phyloP scores from a whole-genome alignment of 1,140 invertebrate genomes.

The Drosophila kikkawai region DNA sequence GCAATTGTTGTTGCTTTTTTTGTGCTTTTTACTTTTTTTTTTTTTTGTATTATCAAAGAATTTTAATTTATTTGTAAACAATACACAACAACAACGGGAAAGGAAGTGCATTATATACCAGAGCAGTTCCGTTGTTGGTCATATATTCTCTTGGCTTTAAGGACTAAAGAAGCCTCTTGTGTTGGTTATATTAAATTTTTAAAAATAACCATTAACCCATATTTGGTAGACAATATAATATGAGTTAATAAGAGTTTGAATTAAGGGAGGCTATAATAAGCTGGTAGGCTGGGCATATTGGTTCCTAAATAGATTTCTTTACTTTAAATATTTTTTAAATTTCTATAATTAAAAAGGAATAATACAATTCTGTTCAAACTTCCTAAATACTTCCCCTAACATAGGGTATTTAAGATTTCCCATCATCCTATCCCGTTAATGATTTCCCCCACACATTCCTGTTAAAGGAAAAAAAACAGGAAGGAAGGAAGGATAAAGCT shows the following conservation, averaged over 20 bases:
- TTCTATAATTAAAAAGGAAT: not conserved
- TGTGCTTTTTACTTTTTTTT: constrained; percentile 56
- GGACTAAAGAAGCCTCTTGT: not conserved
- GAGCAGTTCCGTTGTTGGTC: constrained; percentile 21
- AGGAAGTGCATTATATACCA: constrained; percentile 4
- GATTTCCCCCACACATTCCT: constrained; percentile 68
- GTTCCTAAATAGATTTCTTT: not conserved
- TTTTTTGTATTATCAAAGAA: constrained; percentile 77
- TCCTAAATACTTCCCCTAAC: no score
- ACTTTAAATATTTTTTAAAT: not conserved
- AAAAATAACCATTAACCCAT: not conserved
- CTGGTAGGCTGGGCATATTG: not conserved
- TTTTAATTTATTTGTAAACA: constrained; percentile 82
- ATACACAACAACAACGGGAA: constrained; percentile 42
- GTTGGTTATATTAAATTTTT: not conserved
- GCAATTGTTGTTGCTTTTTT: constrained; percentile 48
- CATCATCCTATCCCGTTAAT: constrained; percentile 32
- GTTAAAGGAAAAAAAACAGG: constrained; percentile 32
- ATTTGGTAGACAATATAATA: not conserved
- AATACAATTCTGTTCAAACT: no score
- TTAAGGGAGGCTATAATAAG: not conserved
- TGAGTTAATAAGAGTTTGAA: not conserved
- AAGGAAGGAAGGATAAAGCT: constrained; percentile 14
- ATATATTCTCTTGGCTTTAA: not conserved
- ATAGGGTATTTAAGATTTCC: constrained; percentile 2